These are phyloP conservation scores for Euplexia lucipara DNA, from an alignment of 2,888 invertebrate species.

Conservation along the genomic window DNA sequence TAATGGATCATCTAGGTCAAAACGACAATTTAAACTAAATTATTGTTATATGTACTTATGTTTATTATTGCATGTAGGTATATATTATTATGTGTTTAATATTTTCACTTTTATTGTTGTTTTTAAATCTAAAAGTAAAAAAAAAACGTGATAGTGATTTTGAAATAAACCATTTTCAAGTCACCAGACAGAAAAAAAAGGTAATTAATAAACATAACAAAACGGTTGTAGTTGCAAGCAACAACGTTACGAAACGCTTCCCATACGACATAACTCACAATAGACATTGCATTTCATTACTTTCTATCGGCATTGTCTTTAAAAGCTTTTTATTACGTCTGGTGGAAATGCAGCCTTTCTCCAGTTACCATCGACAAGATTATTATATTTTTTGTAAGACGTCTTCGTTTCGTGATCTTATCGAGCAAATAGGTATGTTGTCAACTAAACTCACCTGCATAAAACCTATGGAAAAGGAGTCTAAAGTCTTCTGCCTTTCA, in stretches of 20 bases:
- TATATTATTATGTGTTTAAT: too few species aligned
- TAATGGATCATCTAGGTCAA: too few species aligned
- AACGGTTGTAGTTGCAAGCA: constrained; percentile 57
- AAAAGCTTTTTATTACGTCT: constrained; percentile 48
- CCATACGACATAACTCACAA: constrained; percentile 70
- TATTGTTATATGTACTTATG: too few species aligned
- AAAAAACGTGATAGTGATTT: too few species aligned
- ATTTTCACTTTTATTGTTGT: too few species aligned
- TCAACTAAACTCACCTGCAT: too few species aligned
- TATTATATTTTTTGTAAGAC: constrained; percentile 17
- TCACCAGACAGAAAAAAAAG: constrained; percentile 41
- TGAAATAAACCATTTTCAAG: not conserved
- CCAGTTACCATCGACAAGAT: constrained; percentile 41
- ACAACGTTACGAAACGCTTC: constrained; percentile 67
- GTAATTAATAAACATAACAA: constrained; percentile 61
- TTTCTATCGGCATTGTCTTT: constrained; percentile 65
- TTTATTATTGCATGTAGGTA: too few species aligned
- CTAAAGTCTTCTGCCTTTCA: too few species aligned
- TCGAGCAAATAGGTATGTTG: too few species aligned
- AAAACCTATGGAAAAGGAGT: too few species aligned
- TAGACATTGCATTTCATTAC: constrained; percentile 56
- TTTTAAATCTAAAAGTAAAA: too few species aligned
- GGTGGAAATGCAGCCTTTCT: constrained; percentile 54
- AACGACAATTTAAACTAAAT: too few species aligned
- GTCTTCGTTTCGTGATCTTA: constrained; percentile 1